Percentiles rank a stretch among this genome's conserved stretches.
phyloP scores from a whole-genome alignment of 2,797 vertebrate species.

The Lycodopsis pacificus region DNA sequence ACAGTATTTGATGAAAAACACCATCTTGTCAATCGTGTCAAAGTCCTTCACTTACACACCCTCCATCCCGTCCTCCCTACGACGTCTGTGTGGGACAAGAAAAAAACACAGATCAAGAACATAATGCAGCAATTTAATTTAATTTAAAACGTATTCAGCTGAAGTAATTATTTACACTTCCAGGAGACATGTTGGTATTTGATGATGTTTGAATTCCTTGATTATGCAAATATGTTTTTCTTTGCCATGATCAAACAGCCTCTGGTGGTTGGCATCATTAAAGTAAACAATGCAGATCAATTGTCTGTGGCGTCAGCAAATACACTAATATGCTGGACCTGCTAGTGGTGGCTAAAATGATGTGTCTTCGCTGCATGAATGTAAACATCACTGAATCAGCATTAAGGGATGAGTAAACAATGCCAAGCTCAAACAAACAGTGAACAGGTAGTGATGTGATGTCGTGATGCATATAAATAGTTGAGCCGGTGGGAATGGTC shows the following conservation, averaged over 20 bases:
- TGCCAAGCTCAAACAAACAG: neutral
- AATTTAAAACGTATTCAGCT: neutral
- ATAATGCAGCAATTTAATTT: neutral
- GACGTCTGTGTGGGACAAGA: neutral
- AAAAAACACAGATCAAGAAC: neutral
- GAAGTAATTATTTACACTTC: neutral
- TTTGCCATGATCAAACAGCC: neutral
- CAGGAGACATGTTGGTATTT: neutral
- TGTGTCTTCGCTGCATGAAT: neutral
- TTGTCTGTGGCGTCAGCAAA: neutral
- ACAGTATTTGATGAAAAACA: neutral
- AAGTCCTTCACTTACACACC: neutral
- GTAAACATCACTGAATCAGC: neutral
- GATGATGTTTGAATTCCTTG: slow-evolving; percentile 1
- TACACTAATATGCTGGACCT: neutral
- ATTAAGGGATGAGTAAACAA: neutral
- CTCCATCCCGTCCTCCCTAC: neutral
- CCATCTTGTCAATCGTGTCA: neutral
- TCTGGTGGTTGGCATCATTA: neutral
- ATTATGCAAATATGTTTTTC: neutral
- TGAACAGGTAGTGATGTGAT: neutral
- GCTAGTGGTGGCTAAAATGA: neutral
- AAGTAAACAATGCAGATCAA: neutral
- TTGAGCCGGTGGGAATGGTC: neutral
- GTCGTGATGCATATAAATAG: slow-evolving; percentile 8